Evolutionary conservation across 2,797 vertebrate species (phyloP), one percentile per base, ranked within the genome.

Genomic region (Pipistrellus pygmaeus): DNA sequence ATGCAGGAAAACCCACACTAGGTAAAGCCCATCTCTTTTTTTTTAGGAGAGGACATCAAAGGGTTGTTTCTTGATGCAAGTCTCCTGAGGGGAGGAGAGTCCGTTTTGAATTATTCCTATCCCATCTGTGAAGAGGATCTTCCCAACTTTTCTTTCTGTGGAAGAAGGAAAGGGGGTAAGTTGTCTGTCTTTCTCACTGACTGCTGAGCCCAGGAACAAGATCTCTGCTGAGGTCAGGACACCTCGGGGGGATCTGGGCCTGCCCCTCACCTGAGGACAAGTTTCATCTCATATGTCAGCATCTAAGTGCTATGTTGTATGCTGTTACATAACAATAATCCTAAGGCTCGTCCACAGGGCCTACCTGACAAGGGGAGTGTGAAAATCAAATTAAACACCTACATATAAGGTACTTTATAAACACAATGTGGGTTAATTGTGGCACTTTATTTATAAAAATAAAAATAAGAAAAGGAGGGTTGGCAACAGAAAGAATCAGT

Each of bases 121-220:
- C 77, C 93, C 0, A 2, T 98, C n/a, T 98, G 98, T 0, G 97
- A 95, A 25, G 94, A 25, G 0, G 96, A 96, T 25, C 44, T 91
- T 1, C 69, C 93, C 55, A 95, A 97, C 76, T 97, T 98, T 48
- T 94, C 97, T 60, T 98, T 98, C 97, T 98, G 98, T 13, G 98
- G 98, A 91, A 98, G 88, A 95, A 98, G 97, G 94, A 98, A 98
- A 98, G 98, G 98, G 98, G 98, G 98, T 98, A 98, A 98, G 97
- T 18, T 27, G 71, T n/a, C 51, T 69, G 64, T 68, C 82, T n/a
- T 9, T 69, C 69, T 55, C 17, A 44, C 21, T 51, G 71, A 87
- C 53, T 41, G 76, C 92, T 81, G 53, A 15, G 21, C 64, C 72
- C 6, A 2, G 64, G 44, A 27, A 20, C 21, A 3, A 46, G 6